These are phyloP conservation scores for Molossus alvarezi DNA, from an alignment of 2,797 vertebrate genomes.

Conservation along the genomic window DNA sequence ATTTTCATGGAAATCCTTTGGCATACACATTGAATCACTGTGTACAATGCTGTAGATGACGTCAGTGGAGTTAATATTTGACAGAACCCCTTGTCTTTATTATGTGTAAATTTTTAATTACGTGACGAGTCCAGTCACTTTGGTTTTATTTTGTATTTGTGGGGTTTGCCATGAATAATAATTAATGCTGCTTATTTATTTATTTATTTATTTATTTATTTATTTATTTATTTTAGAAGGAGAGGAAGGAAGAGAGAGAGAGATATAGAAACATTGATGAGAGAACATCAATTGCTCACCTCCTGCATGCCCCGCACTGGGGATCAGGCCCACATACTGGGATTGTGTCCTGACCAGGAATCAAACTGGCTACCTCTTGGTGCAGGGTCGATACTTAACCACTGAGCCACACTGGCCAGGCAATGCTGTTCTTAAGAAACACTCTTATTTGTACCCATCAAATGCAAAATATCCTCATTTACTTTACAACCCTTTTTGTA, in stretches of 20 bases:
- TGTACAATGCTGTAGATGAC: constrained; percentile 95
- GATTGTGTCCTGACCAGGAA: too few relatives aligned
- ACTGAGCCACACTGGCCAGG: too few relatives aligned
- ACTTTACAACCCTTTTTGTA: constrained; percentile 78
- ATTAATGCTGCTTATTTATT: constrained; percentile 80
- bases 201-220: too few relatives aligned
- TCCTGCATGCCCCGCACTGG: too few relatives aligned
- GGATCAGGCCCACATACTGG: too few relatives aligned
- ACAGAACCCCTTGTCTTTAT: constrained; percentile 95
- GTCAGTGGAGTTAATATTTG: constrained; percentile 92
- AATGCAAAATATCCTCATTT: constrained; percentile 80
- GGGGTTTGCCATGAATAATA: constrained; percentile 90
- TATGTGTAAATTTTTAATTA: constrained; percentile 91
- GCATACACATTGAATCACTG: constrained; percentile 93
- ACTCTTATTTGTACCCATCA: constrained; percentile 87
- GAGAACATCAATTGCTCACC: too few relatives aligned
- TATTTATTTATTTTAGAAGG: too few relatives aligned
- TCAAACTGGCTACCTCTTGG: too few relatives aligned
- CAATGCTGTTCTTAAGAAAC: constrained; percentile 86
- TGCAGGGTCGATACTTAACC: too few relatives aligned
- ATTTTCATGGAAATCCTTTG: constrained; percentile 93
- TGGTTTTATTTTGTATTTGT: constrained; percentile 89
- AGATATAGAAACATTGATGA: too few relatives aligned
- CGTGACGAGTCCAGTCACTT: constrained; percentile 89
- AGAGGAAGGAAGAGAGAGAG: too few relatives aligned